Base-by-base conservation (phyloP, 2,888 invertebrate species). In the Acleris laterana region DNA sequence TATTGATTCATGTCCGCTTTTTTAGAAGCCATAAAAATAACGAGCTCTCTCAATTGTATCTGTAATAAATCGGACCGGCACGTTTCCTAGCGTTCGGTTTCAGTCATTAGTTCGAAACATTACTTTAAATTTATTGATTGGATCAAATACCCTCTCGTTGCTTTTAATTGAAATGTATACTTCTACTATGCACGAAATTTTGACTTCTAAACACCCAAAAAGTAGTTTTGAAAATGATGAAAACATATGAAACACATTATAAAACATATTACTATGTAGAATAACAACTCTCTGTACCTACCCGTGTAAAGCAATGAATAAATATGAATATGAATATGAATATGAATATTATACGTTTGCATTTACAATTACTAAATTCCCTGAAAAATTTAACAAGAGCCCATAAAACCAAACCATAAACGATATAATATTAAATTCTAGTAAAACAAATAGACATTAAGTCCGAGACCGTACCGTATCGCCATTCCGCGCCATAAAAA, bases 401-500 rank as follows among this genome's bases (percentile, higher is more conserved):
- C 76, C 74, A 80, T 85, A 84, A 83, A 84, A 81, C 64, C 70
- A 70, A 50, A 56, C 74, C 75, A 75, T 83, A 83, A 85, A 83
- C 83, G 82, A 81, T 83, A 81, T 80, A 77, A 82, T 84, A 89
- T 88, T 85, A 88, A 87, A 88, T 79, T 86, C 77, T 77, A 85
- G 82, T 89, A 89, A 88, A 91, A 90, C 88, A 90, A 90, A 92
- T 86, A 90, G 81, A 87, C 84, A 89, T 91, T 89, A 89, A 82
- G 82, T 75, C 78, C 81, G 82, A 77, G 79, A 76, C 84, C 82
- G 78, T 74, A 75, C 80, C 84, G 87, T 89, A 90, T 88, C 87
- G 89, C 92, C 87, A 91, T 90, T 90, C 86, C 84, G 77, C 80
- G 85, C 89, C 90, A 90, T 93, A 92, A 93, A 92, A 91, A 90